phyloP scores from a whole-genome alignment of 2,888 invertebrate genomes.

The Brachypterus glaber region DNA sequence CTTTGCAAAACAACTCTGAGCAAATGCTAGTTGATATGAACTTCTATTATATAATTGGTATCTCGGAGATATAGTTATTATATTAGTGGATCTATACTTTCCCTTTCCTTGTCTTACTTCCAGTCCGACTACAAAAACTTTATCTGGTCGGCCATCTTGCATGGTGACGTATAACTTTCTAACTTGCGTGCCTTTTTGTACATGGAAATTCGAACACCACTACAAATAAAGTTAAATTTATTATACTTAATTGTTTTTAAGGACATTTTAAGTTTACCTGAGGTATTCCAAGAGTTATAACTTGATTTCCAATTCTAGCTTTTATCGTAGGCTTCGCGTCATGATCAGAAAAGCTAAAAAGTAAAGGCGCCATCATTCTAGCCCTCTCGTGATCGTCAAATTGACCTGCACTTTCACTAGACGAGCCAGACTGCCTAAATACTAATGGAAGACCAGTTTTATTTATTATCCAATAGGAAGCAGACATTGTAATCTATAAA shows the following conservation, averaged over 20 bases:
- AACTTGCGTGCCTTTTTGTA: slow-evolving; percentile 46
- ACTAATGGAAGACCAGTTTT: slow-evolving; percentile 93
- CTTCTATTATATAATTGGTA: slow-evolving; percentile 90
- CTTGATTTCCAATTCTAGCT: slow-evolving; percentile 64
- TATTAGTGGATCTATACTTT: slow-evolving; percentile 80
- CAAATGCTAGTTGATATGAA: slow-evolving; percentile 67
- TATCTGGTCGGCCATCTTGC: slow-evolving; percentile 54
- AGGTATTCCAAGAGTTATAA: slow-evolving; percentile 44
- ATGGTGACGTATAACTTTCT: slow-evolving; percentile 49
- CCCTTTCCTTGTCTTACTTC: slow-evolving; percentile 82
- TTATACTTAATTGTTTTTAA: too few relatives aligned
- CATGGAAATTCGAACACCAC: slow-evolving; percentile 82
- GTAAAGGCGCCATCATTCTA: slow-evolving; percentile 80
- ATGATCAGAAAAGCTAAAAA: slow-evolving; percentile 88
- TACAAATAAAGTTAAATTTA: too few relatives aligned
- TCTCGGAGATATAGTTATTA: slow-evolving; percentile 86
- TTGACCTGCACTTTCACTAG: slow-evolving; percentile 75
- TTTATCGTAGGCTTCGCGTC: slow-evolving; percentile 72
- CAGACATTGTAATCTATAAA: slow-evolving; percentile 60
- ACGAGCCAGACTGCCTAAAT: slow-evolving; percentile 80
- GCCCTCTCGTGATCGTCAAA: slow-evolving; percentile 92
- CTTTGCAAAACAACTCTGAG: slow-evolving; percentile 76
- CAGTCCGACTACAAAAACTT: slow-evolving; percentile 79
- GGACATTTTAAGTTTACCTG: too few relatives aligned
- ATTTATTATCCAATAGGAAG: slow-evolving; percentile 93